A percentile compares a stretch with the other conserved stretches of the same genome.
phyloP scores from a whole-genome alignment of 2,797 vertebrate species.

The Pantherophis vulpinus region DNA sequence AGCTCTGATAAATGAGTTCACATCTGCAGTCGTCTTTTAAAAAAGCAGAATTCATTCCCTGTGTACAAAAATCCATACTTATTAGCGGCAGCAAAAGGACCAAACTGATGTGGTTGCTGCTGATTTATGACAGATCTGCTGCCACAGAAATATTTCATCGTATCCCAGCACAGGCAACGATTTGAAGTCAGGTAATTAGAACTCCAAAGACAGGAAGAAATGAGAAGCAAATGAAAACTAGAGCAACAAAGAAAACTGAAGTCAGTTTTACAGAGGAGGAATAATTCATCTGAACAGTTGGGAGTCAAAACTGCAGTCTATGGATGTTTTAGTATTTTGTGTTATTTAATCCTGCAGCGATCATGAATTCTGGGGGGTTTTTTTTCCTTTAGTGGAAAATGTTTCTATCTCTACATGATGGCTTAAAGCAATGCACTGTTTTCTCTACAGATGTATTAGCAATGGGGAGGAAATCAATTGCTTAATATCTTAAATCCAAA shows the following conservation, averaged over 20 bases:
- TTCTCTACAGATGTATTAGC: constrained; percentile 48
- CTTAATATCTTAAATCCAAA: constrained; percentile 58
- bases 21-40: constrained; percentile 13
- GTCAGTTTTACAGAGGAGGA: background rate
- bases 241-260: background rate
- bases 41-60: constrained; percentile 3
- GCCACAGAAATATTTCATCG: constrained; percentile 8
- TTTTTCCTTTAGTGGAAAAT: constrained; percentile 39
- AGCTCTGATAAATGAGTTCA: background rate
- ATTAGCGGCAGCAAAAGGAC: background rate
- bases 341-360: constrained; percentile 25
- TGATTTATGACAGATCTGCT: background rate
- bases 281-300: background rate
- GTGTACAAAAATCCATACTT: background rate
- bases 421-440: constrained; percentile 52
- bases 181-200: constrained; percentile 5
- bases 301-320: constrained; percentile 21
- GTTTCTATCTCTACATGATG: constrained; percentile 43
- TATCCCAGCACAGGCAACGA: background rate
- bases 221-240: background rate
- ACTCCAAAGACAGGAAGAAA: background rate
- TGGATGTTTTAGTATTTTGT: constrained; percentile 4
- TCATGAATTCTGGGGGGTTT: constrained; percentile 2
- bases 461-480: constrained; percentile 50
- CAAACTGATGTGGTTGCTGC: background rate